Percentiles rank a stretch among this genome's conserved stretches.
Evolutionary conservation across 1,140 invertebrate species (phyloP).

Genomic region (Sycophila sp.): DNA sequence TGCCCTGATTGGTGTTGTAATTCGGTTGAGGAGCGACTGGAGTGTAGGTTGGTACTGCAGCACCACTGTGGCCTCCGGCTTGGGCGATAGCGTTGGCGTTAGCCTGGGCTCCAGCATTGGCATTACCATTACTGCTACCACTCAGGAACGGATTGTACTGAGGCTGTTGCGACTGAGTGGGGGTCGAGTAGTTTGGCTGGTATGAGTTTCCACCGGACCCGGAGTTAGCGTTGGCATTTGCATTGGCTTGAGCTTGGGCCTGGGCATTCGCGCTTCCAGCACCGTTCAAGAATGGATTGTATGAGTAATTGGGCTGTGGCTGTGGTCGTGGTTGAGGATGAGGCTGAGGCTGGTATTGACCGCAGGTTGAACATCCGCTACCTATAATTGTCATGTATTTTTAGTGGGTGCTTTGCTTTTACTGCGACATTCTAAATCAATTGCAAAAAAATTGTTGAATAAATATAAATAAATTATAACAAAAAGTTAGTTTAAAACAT

Average conservation of each 20-base stretch:
- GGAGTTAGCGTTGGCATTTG: constrained; percentile 40
- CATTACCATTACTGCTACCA: background rate
- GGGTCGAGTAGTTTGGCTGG: background rate
- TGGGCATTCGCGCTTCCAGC: constrained; percentile 24
- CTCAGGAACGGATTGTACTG: constrained; percentile 35
- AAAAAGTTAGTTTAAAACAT: no score
- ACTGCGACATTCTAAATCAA: no score
- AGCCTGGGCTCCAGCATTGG: background rate
- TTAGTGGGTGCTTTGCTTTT: no score
- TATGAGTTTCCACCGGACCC: background rate
- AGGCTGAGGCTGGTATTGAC: background rate
- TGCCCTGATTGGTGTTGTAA: background rate
- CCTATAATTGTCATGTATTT: no score
- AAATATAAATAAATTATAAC: no score
- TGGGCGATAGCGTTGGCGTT: constrained; percentile 14
- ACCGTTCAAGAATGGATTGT: background rate
- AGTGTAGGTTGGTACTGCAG: background rate
- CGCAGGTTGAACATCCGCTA: background rate
- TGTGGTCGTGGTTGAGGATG: background rate
- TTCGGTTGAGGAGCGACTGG: background rate
- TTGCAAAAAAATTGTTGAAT: no score
- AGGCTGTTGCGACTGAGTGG: background rate
- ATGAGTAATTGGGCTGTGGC: background rate
- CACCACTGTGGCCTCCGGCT: constrained; percentile 12
- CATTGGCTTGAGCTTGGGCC: background rate